These are phyloP conservation scores for Thermophis baileyi DNA, from an alignment of 2,113 vertebrate species.

Conservation along the genomic window DNA sequence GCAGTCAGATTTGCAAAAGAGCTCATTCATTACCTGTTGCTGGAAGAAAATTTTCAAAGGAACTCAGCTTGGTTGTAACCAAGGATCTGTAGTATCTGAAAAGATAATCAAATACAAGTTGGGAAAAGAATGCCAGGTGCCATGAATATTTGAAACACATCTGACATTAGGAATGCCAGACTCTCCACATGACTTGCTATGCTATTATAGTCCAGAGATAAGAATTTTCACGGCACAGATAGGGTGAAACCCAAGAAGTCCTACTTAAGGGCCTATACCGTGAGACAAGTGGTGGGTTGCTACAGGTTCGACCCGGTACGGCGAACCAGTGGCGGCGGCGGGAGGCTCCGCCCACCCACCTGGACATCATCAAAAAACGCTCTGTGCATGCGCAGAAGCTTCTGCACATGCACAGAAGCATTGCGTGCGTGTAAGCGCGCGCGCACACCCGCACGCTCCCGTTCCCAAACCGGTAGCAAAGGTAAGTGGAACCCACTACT, in stretches of 20 bases:
- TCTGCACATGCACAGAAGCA: too few relatives aligned
- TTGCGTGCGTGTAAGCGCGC: too few relatives aligned
- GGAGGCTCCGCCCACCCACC: too few relatives aligned
- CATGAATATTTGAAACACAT: rapidly evolving
- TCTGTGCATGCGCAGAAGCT: too few relatives aligned
- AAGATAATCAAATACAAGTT: not conserved
- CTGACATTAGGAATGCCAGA: not conserved
- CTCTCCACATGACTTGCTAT: not conserved
- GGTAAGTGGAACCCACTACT: too few relatives aligned
- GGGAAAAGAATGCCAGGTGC: not conserved
- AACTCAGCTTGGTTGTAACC: not conserved
- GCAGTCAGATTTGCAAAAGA: not conserved
- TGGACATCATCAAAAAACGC: too few relatives aligned
- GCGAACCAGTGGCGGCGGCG: too few relatives aligned
- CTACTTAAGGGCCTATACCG: not conserved
- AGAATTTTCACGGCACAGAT: not conserved
- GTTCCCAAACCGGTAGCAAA: too few relatives aligned
- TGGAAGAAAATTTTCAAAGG: not conserved
- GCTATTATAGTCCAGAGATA: not conserved
- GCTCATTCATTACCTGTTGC: not conserved
- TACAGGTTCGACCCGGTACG: too few relatives aligned
- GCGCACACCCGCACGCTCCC: too few relatives aligned
- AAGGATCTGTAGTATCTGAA: not conserved
- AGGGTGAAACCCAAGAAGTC: not conserved
- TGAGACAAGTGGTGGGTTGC: too few relatives aligned